phyloP scores from a whole-genome alignment of 2,797 vertebrate species.

The Tenualosa ilisha region DNA sequence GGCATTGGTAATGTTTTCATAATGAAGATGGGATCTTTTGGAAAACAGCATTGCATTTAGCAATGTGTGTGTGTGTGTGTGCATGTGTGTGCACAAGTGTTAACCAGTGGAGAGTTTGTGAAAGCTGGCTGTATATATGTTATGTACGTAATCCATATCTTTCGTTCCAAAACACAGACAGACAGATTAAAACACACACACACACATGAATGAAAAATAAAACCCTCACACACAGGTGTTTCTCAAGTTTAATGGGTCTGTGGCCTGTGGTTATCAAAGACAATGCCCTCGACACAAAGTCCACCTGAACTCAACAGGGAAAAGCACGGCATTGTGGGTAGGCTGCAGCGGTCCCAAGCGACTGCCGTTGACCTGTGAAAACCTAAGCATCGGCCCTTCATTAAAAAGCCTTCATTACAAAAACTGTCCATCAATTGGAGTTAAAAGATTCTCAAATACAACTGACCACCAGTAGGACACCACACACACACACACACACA shows the following conservation, averaged over 20 bases:
- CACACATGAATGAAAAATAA: not conserved
- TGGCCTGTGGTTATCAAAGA: conserved; percentile 89
- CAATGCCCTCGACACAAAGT: conserved; percentile 74
- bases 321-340: no score
- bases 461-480: not conserved
- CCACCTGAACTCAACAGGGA: not conserved
- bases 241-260: conserved; percentile 84
- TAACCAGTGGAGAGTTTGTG: not conserved
- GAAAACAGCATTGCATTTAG: not conserved
- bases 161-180: not conserved
- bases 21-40: not conserved
- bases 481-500: not conserved
- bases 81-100: not conserved
- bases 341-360: not conserved
- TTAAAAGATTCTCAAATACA: not conserved
- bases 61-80: no score
- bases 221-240: conserved; percentile 56
- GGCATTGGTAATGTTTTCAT: not conserved
- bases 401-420: conserved; percentile 13
- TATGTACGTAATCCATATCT: no score
- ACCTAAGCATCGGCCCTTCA: not conserved
- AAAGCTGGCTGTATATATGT: not conserved
- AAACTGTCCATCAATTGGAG: not conserved
- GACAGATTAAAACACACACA: conserved; percentile 4
- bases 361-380: not conserved